phyloP scores from a whole-genome alignment of 35 echinoderm and acorn worm species.

The Lytechinus variegatus region DNA sequence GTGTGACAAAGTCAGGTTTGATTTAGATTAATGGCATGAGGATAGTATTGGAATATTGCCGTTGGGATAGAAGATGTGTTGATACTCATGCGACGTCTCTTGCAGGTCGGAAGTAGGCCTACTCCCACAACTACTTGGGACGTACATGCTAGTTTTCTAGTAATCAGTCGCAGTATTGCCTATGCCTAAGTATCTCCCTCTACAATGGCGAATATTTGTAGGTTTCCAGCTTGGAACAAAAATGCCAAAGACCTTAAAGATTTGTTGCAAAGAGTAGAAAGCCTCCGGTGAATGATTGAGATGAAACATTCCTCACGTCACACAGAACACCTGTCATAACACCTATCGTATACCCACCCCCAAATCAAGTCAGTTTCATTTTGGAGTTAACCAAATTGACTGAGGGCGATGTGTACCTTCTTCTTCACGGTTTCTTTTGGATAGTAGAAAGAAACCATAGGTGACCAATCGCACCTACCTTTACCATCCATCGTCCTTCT shows the following conservation, averaged over 20 bases:
- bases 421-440: background rate
- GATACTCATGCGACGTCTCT: background rate
- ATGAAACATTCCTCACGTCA: background rate
- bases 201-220: background rate
- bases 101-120: background rate
- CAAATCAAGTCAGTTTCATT: background rate
- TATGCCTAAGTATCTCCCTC: background rate
- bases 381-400: background rate
- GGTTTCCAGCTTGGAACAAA: background rate
- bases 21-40: background rate
- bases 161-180: background rate
- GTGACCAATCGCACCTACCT: background rate
- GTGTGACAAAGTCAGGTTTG: background rate
- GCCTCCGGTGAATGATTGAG: background rate
- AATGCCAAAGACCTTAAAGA: background rate
- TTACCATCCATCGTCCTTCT: background rate
- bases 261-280: background rate
- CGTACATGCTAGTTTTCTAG: background rate
- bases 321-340: background rate
- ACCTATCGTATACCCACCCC: background rate
- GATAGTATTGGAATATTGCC: background rate
- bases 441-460: background rate
- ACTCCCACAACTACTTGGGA: background rate
- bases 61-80: background rate
- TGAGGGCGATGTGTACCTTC: background rate